Conservation (phyloP, 1,140 invertebrate species). For the Rhyzopertha dominica region DNA sequence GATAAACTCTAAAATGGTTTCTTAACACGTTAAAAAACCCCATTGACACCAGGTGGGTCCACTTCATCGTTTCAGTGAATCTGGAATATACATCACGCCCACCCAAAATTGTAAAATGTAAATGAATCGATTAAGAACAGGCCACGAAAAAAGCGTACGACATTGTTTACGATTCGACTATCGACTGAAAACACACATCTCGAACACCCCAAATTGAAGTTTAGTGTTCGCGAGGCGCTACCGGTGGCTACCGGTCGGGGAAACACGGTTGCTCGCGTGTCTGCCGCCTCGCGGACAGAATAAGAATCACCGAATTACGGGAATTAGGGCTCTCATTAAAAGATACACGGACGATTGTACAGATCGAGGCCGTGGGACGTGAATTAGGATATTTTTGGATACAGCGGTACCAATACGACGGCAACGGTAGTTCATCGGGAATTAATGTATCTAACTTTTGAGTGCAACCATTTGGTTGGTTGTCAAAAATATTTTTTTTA, state of each 20-base stretch:
- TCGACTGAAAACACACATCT: slow-evolving; percentile 17
- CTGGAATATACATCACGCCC: too few species aligned
- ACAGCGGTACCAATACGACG: too few species aligned
- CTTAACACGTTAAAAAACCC: too few species aligned
- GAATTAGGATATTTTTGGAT: too few species aligned
- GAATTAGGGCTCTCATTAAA: slow-evolving; percentile 36
- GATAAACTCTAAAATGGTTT: too few species aligned
- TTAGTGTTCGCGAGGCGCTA: slow-evolving; percentile 18
- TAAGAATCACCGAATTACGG: slow-evolving; percentile 28
- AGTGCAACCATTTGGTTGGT: too few species aligned
- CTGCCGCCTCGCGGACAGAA: slow-evolving; percentile 13
- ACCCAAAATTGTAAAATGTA: slow-evolving; percentile 26
- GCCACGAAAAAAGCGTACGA: slow-evolving; percentile 16
- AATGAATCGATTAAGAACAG: slow-evolving; percentile 27
- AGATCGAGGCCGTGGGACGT: too few species aligned
- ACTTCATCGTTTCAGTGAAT: too few species aligned
- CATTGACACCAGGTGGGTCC: neutral
- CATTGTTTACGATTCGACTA: slow-evolving; percentile 20
- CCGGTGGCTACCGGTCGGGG: slow-evolving; percentile 6
- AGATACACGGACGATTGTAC: slow-evolving; percentile 36
- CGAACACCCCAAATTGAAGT: slow-evolving; percentile 31
- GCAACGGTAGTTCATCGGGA: too few species aligned
- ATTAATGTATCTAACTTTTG: too few species aligned
- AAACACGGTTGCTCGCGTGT: slow-evolving; percentile 15
- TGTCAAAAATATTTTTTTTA: too few species aligned